Evolutionary conservation across 1,140 invertebrate species (phyloP).

Genomic region (Drosophila ironensis): DNA sequence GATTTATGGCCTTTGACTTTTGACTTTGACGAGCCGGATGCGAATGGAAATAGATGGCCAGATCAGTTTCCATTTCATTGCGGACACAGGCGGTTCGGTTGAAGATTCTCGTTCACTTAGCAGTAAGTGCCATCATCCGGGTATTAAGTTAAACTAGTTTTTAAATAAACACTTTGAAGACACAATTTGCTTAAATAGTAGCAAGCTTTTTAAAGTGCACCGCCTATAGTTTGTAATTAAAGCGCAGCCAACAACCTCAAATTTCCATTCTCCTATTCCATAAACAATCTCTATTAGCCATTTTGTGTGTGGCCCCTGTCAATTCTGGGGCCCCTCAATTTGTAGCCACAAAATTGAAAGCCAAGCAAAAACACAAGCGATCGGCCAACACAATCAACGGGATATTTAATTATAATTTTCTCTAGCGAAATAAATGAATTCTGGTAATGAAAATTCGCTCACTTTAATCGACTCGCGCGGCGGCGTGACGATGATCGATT

Average conservation of each 20-base stretch:
- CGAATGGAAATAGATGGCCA: slow-evolving; percentile 8
- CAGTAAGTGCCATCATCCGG: not conserved
- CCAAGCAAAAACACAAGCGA: slow-evolving; percentile 29
- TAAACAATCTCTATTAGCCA: slow-evolving; percentile 1
- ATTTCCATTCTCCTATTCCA: not conserved
- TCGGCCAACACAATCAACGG: slow-evolving; percentile 58
- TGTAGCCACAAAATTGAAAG: slow-evolving; percentile 36
- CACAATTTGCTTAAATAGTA: not conserved
- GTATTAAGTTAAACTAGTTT: not conserved
- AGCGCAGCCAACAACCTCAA: not conserved
- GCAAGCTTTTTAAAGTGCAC: not conserved
- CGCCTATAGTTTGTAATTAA: not conserved
- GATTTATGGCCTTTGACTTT: slow-evolving; percentile 61
- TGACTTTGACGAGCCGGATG: slow-evolving; percentile 44
- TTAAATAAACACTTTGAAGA: not conserved
- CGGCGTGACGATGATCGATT: slow-evolving; percentile 76
- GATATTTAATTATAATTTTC: slow-evolving; percentile 68
- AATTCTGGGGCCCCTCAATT: slow-evolving; percentile 20
- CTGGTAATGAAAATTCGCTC: slow-evolving; percentile 72
- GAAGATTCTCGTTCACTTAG: not conserved
- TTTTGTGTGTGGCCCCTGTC: slow-evolving; percentile 8
- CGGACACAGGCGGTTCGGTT: slow-evolving; percentile 38
- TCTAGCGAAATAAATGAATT: slow-evolving; percentile 57
- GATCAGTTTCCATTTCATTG: slow-evolving; percentile 58
- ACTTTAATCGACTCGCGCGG: slow-evolving; percentile 60